Percentiles rank a stretch among this genome's conserved stretches.
Conservation (phyloP, 2,797 vertebrate species). For the Gobio occitaniae region DNA sequence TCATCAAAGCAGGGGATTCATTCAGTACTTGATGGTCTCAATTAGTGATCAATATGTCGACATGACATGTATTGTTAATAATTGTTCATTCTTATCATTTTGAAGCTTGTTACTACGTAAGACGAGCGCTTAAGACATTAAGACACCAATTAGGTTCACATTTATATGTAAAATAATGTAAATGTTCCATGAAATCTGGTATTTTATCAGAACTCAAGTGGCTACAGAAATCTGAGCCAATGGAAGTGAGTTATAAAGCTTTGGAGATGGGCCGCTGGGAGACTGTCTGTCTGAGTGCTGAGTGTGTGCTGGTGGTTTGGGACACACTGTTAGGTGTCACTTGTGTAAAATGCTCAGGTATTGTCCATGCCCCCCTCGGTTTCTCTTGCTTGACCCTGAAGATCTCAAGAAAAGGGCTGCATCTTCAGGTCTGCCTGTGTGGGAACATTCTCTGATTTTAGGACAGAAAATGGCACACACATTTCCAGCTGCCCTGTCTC, state of each 20-base stretch:
- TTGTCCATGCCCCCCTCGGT: conserved; percentile 5
- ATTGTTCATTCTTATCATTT: background rate
- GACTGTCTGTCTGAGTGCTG: background rate
- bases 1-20: background rate
- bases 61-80: background rate
- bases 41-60: background rate
- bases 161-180: too few relatives aligned
- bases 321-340: conserved; percentile 9
- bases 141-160: background rate
- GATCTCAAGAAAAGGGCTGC: conserved; percentile 18
- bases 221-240: background rate
- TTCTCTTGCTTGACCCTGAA: conserved; percentile 16
- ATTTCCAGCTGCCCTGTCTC: conserved; percentile 35
- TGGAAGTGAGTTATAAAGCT: background rate
- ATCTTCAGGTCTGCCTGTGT: conserved; percentile 27
- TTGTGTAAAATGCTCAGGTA: conserved; percentile 13
- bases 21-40: background rate
- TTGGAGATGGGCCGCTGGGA: background rate
- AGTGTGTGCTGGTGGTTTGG: background rate
- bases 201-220: background rate
- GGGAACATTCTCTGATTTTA: conserved; percentile 46
- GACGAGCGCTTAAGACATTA: background rate
- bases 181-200: background rate
- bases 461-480: conserved; percentile 40
- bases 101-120: background rate